Conservation (phyloP, 1,140 invertebrate genomes). For the Apis dorsata region DNA sequence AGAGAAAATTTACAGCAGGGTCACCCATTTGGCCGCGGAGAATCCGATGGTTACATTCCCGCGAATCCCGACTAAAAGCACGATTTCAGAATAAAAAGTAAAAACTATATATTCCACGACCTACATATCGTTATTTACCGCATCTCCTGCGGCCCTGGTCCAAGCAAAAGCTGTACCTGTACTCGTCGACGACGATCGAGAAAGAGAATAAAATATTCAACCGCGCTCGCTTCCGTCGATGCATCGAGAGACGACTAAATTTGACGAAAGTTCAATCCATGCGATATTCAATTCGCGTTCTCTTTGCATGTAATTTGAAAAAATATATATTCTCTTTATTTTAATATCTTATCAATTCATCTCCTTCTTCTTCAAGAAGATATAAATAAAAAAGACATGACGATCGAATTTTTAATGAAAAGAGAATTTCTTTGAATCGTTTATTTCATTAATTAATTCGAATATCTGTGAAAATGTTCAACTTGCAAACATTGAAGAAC, state of each 20-base stretch:
- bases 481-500: no score
- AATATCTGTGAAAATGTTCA: no score
- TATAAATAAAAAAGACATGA: no score
- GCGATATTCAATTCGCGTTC: neutral
- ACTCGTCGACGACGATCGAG: neutral
- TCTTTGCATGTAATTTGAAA: no score
- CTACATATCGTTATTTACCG: constrained; percentile 29
- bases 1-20: no score
- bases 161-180: neutral
- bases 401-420: no score
- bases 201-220: constrained; percentile 15
- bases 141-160: neutral
- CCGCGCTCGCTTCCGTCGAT: neutral
- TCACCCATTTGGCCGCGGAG: no score
- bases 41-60: neutral
- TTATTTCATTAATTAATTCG: no score
- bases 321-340: no score
- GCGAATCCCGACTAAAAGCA: neutral
- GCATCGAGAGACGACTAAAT: neutral
- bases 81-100: neutral
- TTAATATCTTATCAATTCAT: no score
- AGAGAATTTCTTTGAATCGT: no score
- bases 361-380: no score
- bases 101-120: neutral
- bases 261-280: neutral